These are phyloP conservation scores for Antitype chi DNA, from an alignment of 2,888 invertebrate species.

Conservation along the genomic window DNA sequence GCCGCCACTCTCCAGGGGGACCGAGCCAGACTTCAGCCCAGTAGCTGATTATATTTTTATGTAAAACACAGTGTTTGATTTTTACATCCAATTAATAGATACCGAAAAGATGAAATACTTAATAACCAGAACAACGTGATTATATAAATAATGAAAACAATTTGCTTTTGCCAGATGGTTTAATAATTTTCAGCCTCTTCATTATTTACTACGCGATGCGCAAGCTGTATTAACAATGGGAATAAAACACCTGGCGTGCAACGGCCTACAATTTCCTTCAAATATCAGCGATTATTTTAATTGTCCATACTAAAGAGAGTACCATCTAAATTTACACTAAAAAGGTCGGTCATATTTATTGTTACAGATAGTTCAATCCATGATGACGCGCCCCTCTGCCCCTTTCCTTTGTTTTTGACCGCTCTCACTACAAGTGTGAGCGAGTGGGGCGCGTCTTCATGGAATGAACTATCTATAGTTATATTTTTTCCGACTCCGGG, in stretches of 20 bases:
- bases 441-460: too few relatives aligned
- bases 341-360: background rate
- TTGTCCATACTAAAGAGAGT: background rate
- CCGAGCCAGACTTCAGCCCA: background rate
- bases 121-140: background rate
- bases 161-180: constrained; percentile 11
- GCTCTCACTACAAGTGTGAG: too few relatives aligned
- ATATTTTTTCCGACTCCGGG: background rate
- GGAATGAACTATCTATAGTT: too few relatives aligned
- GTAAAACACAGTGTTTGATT: background rate
- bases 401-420: too few relatives aligned
- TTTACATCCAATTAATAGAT: background rate
- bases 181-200: constrained; percentile 2
- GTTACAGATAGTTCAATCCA: too few relatives aligned
- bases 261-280: constrained; percentile 2
- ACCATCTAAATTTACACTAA: background rate
- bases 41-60: background rate
- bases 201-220: constrained; percentile 12
- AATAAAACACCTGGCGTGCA: constrained; percentile 25
- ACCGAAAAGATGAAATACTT: constrained; percentile 8
- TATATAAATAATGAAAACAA: constrained; percentile 2
- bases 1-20: too few relatives aligned
- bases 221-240: constrained; percentile 14
- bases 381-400: too few relatives aligned
- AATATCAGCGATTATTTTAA: constrained; percentile 1